A percentile compares a stretch with the other conserved stretches of the same genome.
These are phyloP conservation scores for Troilus luridus DNA, from an alignment of 2,888 invertebrate genomes.

Conservation along the genomic window DNA sequence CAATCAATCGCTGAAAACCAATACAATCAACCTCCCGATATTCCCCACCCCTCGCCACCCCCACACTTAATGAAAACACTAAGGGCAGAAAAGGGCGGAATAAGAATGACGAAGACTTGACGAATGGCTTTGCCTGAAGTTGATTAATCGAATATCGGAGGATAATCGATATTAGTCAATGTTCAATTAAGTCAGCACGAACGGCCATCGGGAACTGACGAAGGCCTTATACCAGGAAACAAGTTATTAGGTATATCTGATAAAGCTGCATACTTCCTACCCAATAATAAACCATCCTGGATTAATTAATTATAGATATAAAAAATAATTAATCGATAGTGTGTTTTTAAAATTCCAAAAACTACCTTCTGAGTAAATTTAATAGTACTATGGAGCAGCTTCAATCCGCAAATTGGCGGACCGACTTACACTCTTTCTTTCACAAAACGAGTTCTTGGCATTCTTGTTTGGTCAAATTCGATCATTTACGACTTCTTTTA, in stretches of 20 bases:
- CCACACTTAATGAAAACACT: background rate
- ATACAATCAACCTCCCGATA: background rate
- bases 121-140: slow-evolving; percentile 22
- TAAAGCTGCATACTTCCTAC: background rate
- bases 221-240: slow-evolving; percentile 24
- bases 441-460: too few species aligned
- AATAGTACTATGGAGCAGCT: too few species aligned
- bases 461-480: too few species aligned
- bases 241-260: background rate
- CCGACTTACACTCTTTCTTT: too few species aligned
- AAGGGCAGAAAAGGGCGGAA: background rate
- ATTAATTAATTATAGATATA: background rate
- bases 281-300: background rate
- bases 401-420: too few species aligned
- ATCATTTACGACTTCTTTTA: too few species aligned
- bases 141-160: slow-evolving; percentile 35
- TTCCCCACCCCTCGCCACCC: background rate
- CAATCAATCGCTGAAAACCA: background rate
- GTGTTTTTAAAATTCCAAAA: too few species aligned
- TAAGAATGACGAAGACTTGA: slow-evolving; percentile 37
- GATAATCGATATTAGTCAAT: slow-evolving; percentile 36
- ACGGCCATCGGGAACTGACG: background rate
- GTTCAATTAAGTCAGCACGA: slow-evolving; percentile 43
- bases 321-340: background rate
- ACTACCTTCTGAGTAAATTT: too few species aligned